A percentile compares a stretch with the other conserved stretches of the same genome.
phyloP scores from a whole-genome alignment of 2,888 invertebrate species.

The Pyralis farinalis region DNA sequence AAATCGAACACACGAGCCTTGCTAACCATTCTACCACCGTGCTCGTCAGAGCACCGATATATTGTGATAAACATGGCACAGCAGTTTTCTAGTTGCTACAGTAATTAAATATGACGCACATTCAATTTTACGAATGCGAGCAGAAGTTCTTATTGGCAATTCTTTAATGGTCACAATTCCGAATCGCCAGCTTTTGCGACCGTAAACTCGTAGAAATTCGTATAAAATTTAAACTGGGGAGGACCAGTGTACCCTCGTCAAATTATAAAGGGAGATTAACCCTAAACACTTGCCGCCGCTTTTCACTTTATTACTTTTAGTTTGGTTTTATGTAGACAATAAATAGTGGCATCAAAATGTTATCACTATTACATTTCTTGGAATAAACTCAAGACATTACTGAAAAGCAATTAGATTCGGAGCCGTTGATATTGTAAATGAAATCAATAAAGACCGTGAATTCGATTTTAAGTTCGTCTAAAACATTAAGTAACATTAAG shows the following conservation, averaged over 20 bases:
- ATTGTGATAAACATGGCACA: too few relatives aligned
- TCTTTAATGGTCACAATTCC: neutral
- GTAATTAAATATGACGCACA: too few relatives aligned
- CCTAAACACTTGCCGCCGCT: slow-evolving; percentile 40
- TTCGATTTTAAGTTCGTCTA: too few relatives aligned
- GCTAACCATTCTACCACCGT: too few relatives aligned
- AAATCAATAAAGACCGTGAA: too few relatives aligned
- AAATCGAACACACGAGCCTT: too few relatives aligned
- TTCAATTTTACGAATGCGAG: too few relatives aligned
- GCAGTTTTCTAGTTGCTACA: too few relatives aligned
- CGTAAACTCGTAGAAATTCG: slow-evolving; percentile 31
- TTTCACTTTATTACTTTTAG: slow-evolving; percentile 44
- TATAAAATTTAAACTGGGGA: slow-evolving; percentile 37
- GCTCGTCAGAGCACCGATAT: too few relatives aligned
- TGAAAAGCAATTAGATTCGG: slow-evolving; percentile 8
- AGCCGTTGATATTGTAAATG: neutral
- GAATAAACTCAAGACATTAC: slow-evolving; percentile 5
- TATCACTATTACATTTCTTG: slow-evolving; percentile 5
- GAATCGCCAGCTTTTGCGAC: slow-evolving; percentile 5
- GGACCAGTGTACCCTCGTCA: slow-evolving; percentile 46
- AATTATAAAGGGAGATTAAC: slow-evolving; percentile 49
- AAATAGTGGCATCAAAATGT: slow-evolving; percentile 15
- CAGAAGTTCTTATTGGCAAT: neutral
- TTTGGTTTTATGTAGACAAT: slow-evolving; percentile 27
- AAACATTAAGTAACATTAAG: too few relatives aligned